A percentile compares a stretch with the other conserved stretches of the same genome.
phyloP scores from a whole-genome alignment of 2,797 vertebrate species.

The Oreonectes daqikongensis region DNA sequence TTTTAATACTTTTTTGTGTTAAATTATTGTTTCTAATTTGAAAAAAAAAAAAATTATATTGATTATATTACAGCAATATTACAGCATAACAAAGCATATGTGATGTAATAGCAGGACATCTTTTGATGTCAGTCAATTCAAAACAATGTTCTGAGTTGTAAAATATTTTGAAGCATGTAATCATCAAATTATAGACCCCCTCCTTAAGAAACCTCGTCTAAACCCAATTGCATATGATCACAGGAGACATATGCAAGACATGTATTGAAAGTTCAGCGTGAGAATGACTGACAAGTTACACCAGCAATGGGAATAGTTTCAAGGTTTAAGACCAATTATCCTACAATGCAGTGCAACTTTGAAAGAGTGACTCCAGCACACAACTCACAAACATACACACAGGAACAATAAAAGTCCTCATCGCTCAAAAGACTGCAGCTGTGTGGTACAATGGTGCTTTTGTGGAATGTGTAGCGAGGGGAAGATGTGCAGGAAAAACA shows the following conservation, averaged over 20 bases:
- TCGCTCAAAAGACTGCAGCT: constrained; percentile 72
- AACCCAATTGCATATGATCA: not conserved
- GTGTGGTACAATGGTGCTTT: constrained; percentile 73
- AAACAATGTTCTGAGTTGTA: no score
- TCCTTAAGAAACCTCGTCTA: not conserved
- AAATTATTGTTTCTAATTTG: no score
- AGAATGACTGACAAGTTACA: no score
- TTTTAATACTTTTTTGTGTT: no score
- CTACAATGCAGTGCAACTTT: constrained; percentile 2
- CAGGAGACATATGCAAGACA: not conserved
- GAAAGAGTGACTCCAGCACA: constrained; percentile 15
- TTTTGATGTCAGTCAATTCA: no score
- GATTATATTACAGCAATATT: no score
- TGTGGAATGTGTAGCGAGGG: constrained; percentile 70
- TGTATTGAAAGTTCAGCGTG: not conserved
- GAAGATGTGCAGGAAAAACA: constrained; percentile 72
- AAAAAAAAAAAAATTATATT: no score
- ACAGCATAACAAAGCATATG: no score
- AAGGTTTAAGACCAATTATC: not conserved
- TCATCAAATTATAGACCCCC: not conserved
- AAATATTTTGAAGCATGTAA: no score
- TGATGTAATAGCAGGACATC: no score
- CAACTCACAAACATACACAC: constrained; percentile 24
- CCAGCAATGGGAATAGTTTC: no score
- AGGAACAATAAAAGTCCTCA: constrained; percentile 65